These are phyloP conservation scores for Harlomillsia oculata DNA, from an alignment of 1,140 invertebrate genomes.

Conservation along the genomic window DNA sequence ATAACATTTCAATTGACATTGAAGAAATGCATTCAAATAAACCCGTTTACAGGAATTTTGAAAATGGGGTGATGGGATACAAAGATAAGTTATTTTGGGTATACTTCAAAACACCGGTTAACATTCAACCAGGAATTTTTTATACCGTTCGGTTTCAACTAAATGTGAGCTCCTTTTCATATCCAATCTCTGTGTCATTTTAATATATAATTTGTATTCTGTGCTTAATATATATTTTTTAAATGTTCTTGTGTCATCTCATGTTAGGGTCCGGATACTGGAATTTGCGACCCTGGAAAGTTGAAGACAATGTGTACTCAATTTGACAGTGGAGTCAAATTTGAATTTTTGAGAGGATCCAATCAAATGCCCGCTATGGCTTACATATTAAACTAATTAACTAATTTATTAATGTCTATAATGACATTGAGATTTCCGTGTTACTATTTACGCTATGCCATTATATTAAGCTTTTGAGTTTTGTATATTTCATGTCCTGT, in stretches of 20 bases:
- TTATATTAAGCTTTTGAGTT: too few species aligned
- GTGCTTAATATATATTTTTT: too few species aligned
- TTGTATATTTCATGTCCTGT: too few species aligned
- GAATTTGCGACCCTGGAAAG: too few species aligned
- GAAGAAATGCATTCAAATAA: neutral
- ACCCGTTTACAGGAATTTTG: neutral
- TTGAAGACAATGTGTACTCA: neutral
- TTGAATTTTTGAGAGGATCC: conserved; percentile 17
- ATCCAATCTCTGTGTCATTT: neutral
- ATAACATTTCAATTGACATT: conserved; percentile 7
- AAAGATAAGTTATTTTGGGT: conserved; percentile 10
- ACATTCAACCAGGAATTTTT: conserved; percentile 1
- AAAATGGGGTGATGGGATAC: neutral
- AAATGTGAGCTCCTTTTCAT: conserved; percentile 3
- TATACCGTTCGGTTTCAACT: conserved; percentile 11
- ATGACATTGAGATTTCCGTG: too few species aligned
- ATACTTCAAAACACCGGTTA: conserved; percentile 2
- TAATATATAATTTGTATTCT: too few species aligned
- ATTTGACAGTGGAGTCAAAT: neutral
- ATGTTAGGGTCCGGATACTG: too few species aligned
- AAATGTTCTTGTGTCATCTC: too few species aligned
- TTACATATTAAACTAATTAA: too few species aligned
- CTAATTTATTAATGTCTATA: too few species aligned
- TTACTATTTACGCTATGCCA: too few species aligned
- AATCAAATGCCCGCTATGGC: conserved; percentile 10